These are phyloP conservation scores for Vimba vimba DNA, from an alignment of 2,113 vertebrate species.

Conservation along the genomic window DNA sequence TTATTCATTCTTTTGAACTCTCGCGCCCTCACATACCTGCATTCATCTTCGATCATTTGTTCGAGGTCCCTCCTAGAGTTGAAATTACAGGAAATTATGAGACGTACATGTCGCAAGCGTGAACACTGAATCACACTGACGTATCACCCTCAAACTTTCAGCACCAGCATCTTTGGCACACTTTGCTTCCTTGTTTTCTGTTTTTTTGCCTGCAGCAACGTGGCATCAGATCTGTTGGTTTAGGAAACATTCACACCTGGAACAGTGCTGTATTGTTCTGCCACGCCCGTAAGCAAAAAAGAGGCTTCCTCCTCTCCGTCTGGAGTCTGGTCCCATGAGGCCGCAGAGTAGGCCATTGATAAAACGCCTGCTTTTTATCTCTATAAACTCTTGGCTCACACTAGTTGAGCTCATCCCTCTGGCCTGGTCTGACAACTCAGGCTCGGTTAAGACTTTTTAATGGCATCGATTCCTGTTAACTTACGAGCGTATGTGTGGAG, in stretches of 20 bases:
- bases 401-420: conserved; percentile 25
- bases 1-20: conserved; percentile 40
- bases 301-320: conserved; percentile 22
- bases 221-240: conserved; percentile 36
- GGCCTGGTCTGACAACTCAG: conserved; percentile 26
- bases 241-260: conserved; percentile 58
- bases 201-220: conserved; percentile 44
- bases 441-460: conserved; percentile 20
- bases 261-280: conserved; percentile 56
- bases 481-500: conserved; percentile 34
- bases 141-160: conserved; percentile 66
- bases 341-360: conserved; percentile 34
- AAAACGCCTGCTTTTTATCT: conserved; percentile 47
- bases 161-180: conserved; percentile 62
- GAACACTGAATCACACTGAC: conserved; percentile 49
- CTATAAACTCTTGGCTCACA: conserved; percentile 24
- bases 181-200: conserved; percentile 14
- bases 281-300: conserved; percentile 18
- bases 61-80: conserved; percentile 5
- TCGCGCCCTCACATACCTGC: background rate
- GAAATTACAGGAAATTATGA: conserved; percentile 22
- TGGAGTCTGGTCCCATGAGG: conserved; percentile 52
- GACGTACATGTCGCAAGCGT: conserved; percentile 19
- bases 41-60: background rate
- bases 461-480: conserved; percentile 24